These are phyloP conservation scores for Drosophila prosaltans DNA, from an alignment of 1,140 invertebrate species.

Conservation along the genomic window DNA sequence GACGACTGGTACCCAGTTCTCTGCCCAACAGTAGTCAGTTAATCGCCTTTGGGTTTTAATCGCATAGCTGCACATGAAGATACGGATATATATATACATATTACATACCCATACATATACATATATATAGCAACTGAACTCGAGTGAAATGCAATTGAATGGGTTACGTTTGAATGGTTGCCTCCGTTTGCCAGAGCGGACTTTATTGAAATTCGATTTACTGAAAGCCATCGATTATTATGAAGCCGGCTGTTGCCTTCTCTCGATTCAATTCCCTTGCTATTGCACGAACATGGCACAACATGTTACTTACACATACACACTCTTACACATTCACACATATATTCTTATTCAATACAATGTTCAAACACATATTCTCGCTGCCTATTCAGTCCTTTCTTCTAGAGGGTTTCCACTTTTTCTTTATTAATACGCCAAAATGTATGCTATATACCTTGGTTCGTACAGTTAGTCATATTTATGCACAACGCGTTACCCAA, in stretches of 20 bases:
- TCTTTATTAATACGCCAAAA: conserved; percentile 41
- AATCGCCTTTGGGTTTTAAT: conserved; percentile 7
- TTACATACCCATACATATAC: not conserved
- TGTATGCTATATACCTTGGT: conserved; percentile 50
- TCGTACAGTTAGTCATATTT: conserved; percentile 58
- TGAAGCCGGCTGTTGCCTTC: conserved; percentile 24
- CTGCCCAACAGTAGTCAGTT: not conserved
- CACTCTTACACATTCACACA: conserved; percentile 11
- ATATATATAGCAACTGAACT: conserved; percentile 27
- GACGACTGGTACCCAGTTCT: not conserved
- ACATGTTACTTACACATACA: conserved; percentile 28
- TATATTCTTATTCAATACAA: not conserved
- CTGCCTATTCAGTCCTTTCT: conserved; percentile 18
- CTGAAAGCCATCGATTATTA: conserved; percentile 55
- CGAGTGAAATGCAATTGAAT: conserved; percentile 45
- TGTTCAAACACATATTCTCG: not conserved
- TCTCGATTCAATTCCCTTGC: conserved; percentile 48
- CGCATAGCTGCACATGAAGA: conserved; percentile 13
- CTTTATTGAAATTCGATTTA: conserved; percentile 48
- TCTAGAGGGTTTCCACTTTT: conserved; percentile 8
- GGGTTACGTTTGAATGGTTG: conserved; percentile 32
- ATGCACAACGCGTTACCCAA: conserved; percentile 65
- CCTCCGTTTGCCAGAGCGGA: conserved; percentile 16
- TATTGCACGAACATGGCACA: conserved; percentile 34
- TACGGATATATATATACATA: conserved; percentile 12